Base-by-base conservation (phyloP, 1,140 invertebrate species). In the Sesamia nonagrioides region DNA sequence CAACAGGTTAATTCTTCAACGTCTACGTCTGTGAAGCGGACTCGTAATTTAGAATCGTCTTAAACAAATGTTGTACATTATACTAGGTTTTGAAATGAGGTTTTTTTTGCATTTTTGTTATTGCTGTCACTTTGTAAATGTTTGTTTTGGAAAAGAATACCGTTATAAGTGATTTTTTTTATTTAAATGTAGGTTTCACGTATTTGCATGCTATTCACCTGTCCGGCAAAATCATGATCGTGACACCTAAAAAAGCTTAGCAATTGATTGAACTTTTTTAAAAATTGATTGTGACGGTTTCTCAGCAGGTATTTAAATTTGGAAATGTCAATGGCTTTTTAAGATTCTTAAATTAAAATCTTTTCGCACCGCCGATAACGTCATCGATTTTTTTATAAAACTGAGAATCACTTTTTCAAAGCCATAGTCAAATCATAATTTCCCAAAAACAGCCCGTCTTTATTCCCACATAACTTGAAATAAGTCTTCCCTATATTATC, bases 1-100 rank as follows among this genome's bases (percentile, higher is more conserved):
- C 74, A 77, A 77, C 74, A 77, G 74, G 74, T 77, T 68, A 77
- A 52, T 77, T 68, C 60, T 75, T 77, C 68, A 77, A 77, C 74
- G 48, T 68, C 60, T 76, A 77, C 61, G 61, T 66, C 60, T 68
- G 61, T 68, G 50, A 68, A 68, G 27, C 61, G 1, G 35, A 77
- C 27, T 68, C 15, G 60, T 54, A 54, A 76, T 66, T 76, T 76
- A 11, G 35, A 68, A 68, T 56, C 61, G 61, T 21, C 27, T 77
- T 56, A 77, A 68, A 63, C 58, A 52, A 76, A 63, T 76, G 58
- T 76, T 58, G 52, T n/a, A 37, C 18, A 58, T 73, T 73, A 58
- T 76, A 18, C n/a, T 37, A 52, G 18, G n/a, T 74, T 60, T 74
- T 9, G 56, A 56, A 61, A 61, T 72, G 8, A 18, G 13, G 27